Evolutionary conservation across 1,140 invertebrate species (phyloP), one percentile per base, ranked within the genome.

Genomic region (Leptinotarsa texana): DNA sequence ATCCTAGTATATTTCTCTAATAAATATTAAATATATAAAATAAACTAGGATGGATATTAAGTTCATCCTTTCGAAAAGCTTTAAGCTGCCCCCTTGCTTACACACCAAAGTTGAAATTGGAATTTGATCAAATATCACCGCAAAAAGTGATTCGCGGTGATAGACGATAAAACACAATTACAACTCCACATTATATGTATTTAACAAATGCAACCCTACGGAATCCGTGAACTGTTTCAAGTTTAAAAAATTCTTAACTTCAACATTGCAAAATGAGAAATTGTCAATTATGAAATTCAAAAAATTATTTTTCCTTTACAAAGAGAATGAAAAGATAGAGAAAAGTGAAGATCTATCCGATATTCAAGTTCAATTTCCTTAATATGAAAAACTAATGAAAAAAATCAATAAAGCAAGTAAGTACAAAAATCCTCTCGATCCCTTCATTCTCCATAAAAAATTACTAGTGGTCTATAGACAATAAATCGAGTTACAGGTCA

Each of bases 51-150:
- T 27, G n/a, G 21, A 73, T 73, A 69, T 63, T 68, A 72, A 49
- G 72, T 73, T 75, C 69, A 62, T 69, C 49, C 62, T n/a, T 71
- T 63, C 21, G 66, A 33, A 75, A 81, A 81, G 81, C 81, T 79
- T 78, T 77, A 76, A 84, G 83, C 82, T 84, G 83, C 83, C 83
- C 83, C 83, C 81, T 84, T 84, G 81, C 82, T 82, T 80, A 81
- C 67, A 79, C 75, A 71, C 74, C 70, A 78, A 80, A 66, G 65
- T 75, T 78, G 62, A 49, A 49, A 72, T 70, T 63, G 24, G 72
- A 78, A 72, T 71, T 75, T 74, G 69, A 77, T 72, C 51, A 33
- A 74, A 74, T 74, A 73, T 24, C 42, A 68, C 68, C 66, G 68
- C 22, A 63, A 77, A 18, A 51, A 17, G 33, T 42, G 33, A 8